Base-by-base conservation (phyloP, 2,113 vertebrate species). In the Sinosuthora webbiana region DNA sequence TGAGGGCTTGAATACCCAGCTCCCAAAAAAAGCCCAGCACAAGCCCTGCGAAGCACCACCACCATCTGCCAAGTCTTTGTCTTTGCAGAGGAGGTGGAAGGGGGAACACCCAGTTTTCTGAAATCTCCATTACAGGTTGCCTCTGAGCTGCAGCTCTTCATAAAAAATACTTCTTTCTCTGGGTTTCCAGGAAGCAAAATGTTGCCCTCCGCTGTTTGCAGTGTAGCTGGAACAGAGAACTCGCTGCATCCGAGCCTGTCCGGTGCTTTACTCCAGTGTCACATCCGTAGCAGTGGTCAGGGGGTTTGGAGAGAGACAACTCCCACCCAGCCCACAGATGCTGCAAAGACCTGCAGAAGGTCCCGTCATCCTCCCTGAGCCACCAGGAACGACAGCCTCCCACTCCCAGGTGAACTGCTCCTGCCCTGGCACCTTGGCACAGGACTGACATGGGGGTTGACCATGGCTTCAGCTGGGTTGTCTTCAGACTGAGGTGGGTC, bases 161-260 rank as follows among this genome's bases (percentile, higher is more conserved):
- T 60, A 56, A 89, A 94, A 96, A 83, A 75, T 44, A 49, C 90
- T 94, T 87, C 79, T 95, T 95, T 96, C 76, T 94, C 93, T 93
- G 86, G 63, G 76, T 92, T 97, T 96, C 86, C 94, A 95, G 86
- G 88, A 95, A 96, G 96, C 94, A 95, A 97, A 97, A 96, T 92
- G 88, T 96, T 95, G 95, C 94, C 92, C 94, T 97, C 94, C 94
- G 16, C 94, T 96, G 95, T 96, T 84, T 95, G 93, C 89, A 89
- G 73, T 0, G 0, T 64, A 64, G 89, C 86, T 94, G 94, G 86
- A 96, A 82, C 74, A 69, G 64, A 60, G 28, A 73, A 37, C 69
- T 96, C 1, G 2, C 59, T 87, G 39, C 5, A 7, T 50, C 79
- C 4, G 0, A 94, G 75, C 79, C 76, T 0, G 0, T 39, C 28